These are phyloP conservation scores for Zeugodacus cucurbitae DNA, from an alignment of 1,140 invertebrate species.

Conservation along the genomic window DNA sequence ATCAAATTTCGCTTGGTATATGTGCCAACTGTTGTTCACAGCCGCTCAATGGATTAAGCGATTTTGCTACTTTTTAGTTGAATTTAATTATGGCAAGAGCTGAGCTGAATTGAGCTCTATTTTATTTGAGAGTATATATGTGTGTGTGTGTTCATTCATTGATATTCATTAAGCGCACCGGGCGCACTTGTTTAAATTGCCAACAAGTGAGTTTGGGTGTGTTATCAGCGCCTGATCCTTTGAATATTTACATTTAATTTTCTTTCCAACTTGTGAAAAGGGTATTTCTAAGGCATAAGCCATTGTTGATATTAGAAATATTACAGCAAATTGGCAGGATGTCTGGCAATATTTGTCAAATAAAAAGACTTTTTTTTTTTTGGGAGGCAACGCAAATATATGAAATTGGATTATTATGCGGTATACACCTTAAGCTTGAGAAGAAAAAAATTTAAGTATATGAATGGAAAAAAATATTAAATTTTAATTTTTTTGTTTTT, in stretches of 20 bases:
- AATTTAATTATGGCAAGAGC: background rate
- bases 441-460: too few relatives aligned
- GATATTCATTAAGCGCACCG: background rate
- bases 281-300: too few relatives aligned
- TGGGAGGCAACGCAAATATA: too few relatives aligned
- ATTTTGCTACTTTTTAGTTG: background rate
- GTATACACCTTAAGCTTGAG: too few relatives aligned
- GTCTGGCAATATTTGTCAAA: too few relatives aligned
- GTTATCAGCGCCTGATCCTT: background rate
- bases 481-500: too few relatives aligned
- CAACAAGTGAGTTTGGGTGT: background rate
- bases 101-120: background rate
- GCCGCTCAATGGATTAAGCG: background rate
- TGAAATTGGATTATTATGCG: too few relatives aligned
- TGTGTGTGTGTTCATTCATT: background rate
- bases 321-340: too few relatives aligned
- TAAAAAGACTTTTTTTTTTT: too few relatives aligned
- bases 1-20: background rate
- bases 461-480: too few relatives aligned
- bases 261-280: background rate
- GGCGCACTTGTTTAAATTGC: background rate
- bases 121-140: background rate
- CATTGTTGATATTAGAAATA: too few relatives aligned
- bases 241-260: background rate
- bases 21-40: slow-evolving; percentile 15